Conservation (phyloP, 2,888 invertebrate species). For the Sphaerophoria rueppellii region DNA sequence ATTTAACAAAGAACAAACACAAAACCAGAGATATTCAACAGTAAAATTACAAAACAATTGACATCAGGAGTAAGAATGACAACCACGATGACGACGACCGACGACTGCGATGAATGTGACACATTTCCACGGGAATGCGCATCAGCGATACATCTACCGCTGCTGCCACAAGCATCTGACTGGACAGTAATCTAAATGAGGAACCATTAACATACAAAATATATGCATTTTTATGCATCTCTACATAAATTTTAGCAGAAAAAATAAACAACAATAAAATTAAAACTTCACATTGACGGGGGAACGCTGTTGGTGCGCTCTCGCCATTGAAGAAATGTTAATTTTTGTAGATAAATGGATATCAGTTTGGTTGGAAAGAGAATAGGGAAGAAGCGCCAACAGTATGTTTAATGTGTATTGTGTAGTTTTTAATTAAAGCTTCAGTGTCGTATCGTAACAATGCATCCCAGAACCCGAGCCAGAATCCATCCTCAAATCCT, state of each 20-base stretch:
- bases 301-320: constrained; percentile 1
- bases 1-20: constrained; percentile 20
- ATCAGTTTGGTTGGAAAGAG: constrained; percentile 45
- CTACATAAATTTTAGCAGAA: no score
- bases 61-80: constrained; percentile 50
- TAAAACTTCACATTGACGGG: constrained; percentile 35
- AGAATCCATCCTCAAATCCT: neutral
- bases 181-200: constrained; percentile 55
- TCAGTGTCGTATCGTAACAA: neutral
- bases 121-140: neutral
- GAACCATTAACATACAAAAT: constrained; percentile 53
- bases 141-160: neutral
- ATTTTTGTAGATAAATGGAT: constrained; percentile 68
- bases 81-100: constrained; percentile 16
- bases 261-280: neutral
- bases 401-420: constrained; percentile 36
- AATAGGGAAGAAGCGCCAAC: constrained; percentile 36
- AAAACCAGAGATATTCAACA: constrained; percentile 44
- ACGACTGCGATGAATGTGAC: constrained; percentile 1
- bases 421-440: constrained; percentile 65
- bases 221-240: constrained; percentile 4
- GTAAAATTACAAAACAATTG: constrained; percentile 70
- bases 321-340: constrained; percentile 47
- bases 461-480: neutral
- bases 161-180: neutral